Evolutionary conservation across 2,113 vertebrate genomes (phyloP).

Genomic region (Vidua macroura): DNA sequence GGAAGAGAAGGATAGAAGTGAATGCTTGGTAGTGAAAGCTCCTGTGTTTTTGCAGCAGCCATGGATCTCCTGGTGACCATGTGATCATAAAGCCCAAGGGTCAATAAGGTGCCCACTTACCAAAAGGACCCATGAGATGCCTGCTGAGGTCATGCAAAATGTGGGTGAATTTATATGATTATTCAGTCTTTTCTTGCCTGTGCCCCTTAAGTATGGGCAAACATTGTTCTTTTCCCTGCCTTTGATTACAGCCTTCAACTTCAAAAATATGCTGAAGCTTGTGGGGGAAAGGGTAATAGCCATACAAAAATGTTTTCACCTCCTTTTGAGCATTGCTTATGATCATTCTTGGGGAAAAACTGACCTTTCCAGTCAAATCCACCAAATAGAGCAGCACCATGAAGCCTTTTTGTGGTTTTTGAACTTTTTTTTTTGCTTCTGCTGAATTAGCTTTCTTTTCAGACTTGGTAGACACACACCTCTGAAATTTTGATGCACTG

Average conservation of each 20-base stretch:
- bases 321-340: slow-evolving; percentile 13
- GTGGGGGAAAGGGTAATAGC: not conserved
- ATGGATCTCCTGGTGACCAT: not conserved
- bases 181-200: not conserved
- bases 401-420: not conserved
- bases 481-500: not conserved
- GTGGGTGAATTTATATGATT: not conserved
- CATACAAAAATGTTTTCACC: not conserved
- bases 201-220: not conserved
- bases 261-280: not conserved
- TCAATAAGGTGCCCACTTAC: not conserved
- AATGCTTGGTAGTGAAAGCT: not conserved
- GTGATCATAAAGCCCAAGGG: not conserved
- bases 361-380: slow-evolving; percentile 12
- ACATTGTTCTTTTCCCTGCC: not conserved
- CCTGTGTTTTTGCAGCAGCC: not conserved
- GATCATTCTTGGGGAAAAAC: slow-evolving; percentile 5
- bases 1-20: not conserved
- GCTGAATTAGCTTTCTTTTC: not conserved
- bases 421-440: not conserved
- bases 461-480: not conserved
- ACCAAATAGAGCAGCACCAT: not conserved
- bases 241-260: not conserved
- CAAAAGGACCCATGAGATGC: not conserved
- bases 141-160: not conserved